phyloP scores from a whole-genome alignment of 2,797 vertebrate genomes.

The Anabacerthia variegaticeps region DNA sequence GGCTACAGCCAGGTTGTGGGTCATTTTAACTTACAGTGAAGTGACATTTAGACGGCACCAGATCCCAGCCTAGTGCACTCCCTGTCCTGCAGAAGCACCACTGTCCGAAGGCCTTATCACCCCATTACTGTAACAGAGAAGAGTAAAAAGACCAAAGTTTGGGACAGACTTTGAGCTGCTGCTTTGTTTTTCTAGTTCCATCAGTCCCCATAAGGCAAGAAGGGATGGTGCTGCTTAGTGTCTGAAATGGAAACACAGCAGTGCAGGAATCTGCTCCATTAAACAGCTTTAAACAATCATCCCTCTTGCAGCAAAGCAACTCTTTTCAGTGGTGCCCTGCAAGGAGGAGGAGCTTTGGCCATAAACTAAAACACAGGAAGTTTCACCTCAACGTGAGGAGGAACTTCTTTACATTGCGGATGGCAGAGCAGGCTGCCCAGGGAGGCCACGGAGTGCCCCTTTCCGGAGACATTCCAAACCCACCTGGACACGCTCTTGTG shows the following conservation, averaged over 20 bases:
- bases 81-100: neutral
- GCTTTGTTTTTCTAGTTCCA: neutral
- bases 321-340: neutral
- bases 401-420: neutral
- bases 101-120: neutral
- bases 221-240: neutral
- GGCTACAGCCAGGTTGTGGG: neutral
- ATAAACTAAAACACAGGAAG: neutral
- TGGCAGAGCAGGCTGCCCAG: neutral
- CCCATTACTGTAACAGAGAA: neutral
- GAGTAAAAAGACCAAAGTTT: neutral
- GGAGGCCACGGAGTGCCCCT: neutral
- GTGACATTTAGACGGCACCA: neutral
- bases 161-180: neutral
- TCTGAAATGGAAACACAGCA: neutral
- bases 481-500: neutral
- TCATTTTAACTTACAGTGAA: neutral
- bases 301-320: neutral
- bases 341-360: neutral
- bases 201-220: neutral
- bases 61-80: neutral
- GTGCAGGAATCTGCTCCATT: rapidly evolving
- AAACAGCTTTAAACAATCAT: neutral
- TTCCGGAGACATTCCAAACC: neutral
- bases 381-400: neutral